Conservation (phyloP, 2,113 vertebrate genomes). For the Desmodus rotundus region DNA sequence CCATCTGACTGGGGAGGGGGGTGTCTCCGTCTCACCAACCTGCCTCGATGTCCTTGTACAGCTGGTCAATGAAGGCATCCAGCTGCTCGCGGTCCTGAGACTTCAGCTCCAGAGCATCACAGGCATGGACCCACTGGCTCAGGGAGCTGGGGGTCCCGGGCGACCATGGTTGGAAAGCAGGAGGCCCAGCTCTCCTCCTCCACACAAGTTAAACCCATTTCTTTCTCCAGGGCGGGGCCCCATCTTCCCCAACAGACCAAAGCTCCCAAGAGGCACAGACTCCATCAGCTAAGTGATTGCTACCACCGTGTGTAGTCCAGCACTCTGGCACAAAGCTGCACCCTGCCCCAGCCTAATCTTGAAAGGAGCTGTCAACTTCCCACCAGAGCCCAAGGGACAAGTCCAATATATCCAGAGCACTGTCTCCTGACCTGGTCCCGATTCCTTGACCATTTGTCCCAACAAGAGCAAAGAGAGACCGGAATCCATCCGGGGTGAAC, state of each 20-base stretch:
- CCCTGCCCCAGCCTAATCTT: background rate
- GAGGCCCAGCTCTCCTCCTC: background rate
- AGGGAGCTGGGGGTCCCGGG: conserved; percentile 84
- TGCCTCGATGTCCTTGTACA: conserved; percentile 99
- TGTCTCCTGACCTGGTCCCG: conserved; percentile 90
- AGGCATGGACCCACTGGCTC: conserved; percentile 97
- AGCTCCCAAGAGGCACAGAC: background rate
- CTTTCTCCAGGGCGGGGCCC: background rate
- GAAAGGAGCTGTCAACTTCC: background rate
- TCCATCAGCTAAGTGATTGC: background rate
- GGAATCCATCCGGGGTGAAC: conserved; percentile 96
- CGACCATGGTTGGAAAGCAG: background rate
- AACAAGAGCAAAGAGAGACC: conserved; percentile 94
- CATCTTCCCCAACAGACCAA: background rate
- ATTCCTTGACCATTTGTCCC: conserved; percentile 98
- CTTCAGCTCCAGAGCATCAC: conserved; percentile 91
- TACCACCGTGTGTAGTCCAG: background rate
- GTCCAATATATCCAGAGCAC: background rate
- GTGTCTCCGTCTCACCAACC: conserved; percentile 78
- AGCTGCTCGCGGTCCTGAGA: conserved; percentile 91
- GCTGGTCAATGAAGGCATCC: conserved; percentile 95
- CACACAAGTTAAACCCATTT: background rate
- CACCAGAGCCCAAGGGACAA: background rate
- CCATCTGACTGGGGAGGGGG: background rate
- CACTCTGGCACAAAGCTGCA: background rate